phyloP scores from a whole-genome alignment of 2,888 invertebrate genomes.

The Rhamnusium bicolor region DNA sequence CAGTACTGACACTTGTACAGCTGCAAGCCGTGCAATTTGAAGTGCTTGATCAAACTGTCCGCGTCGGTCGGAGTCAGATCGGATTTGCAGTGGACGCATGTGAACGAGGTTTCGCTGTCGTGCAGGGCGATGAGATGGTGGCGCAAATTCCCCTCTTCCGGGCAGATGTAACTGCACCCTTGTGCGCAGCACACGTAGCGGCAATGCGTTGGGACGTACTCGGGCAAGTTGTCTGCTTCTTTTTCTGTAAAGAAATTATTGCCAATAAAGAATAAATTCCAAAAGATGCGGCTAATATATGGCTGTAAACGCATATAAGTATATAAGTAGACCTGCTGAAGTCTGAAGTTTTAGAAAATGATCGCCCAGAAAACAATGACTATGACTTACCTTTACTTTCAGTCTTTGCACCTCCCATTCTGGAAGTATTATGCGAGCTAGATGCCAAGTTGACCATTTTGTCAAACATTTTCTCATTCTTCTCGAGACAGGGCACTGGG shows the following conservation, averaged over 20 bases:
- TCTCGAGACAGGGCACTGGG: constrained; percentile 85
- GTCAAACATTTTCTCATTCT: constrained; percentile 86
- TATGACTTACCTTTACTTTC: constrained; percentile 53
- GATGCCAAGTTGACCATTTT: constrained; percentile 88
- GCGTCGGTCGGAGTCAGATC: constrained; percentile 70
- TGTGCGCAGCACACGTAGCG: constrained; percentile 82
- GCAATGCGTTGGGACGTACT: constrained; percentile 58
- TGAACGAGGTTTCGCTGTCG: constrained; percentile 71
- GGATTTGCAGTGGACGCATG: constrained; percentile 82
- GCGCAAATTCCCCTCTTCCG: constrained; percentile 81
- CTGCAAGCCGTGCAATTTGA: constrained; percentile 82
- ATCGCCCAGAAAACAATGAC: too few species aligned
- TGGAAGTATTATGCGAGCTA: constrained; percentile 72
- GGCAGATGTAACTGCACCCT: constrained; percentile 81
- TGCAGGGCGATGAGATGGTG: constrained; percentile 84
- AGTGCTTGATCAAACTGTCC: constrained; percentile 76
- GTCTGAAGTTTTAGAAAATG: too few species aligned
- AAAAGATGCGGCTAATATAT: background rate
- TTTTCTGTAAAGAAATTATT: constrained; percentile 45
- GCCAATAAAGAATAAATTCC: too few species aligned
- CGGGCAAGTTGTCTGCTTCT: constrained; percentile 55
- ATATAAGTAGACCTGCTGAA: too few species aligned
- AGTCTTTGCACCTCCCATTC: constrained; percentile 67
- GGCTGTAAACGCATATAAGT: too few species aligned
- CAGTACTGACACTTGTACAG: constrained; percentile 84